Conservation (phyloP, 2,113 vertebrate species). For the Tauraco erythrolophus region DNA sequence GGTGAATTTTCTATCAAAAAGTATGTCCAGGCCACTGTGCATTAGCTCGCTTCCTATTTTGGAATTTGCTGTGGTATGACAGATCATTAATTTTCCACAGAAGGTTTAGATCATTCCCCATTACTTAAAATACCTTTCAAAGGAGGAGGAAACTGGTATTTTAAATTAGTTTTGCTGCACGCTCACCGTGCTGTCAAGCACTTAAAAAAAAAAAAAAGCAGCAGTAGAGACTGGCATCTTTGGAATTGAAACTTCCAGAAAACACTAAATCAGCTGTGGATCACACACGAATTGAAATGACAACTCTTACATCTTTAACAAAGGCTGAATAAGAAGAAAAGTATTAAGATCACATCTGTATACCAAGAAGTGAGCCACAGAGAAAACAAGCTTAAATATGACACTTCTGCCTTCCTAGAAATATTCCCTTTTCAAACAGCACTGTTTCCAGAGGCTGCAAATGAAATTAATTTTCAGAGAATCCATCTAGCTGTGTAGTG, state of each 20-base stretch:
- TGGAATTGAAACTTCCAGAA: not conserved
- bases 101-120: not conserved
- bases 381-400: not conserved
- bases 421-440: not conserved
- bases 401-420: not conserved
- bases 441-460: not conserved
- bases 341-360: not conserved
- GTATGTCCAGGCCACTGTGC: not conserved
- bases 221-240: not conserved
- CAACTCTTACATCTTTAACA: not conserved
- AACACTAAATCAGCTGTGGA: not conserved
- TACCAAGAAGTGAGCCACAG: not conserved
- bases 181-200: not conserved
- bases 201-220: not conserved
- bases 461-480: not conserved
- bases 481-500: not conserved
- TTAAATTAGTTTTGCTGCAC: not conserved
- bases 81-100: not conserved
- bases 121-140: not conserved
- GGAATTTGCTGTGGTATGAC: not conserved
- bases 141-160: not conserved
- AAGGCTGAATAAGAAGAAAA: not conserved
- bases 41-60: not conserved
- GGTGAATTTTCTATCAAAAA: not conserved
- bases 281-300: not conserved